Evolutionary conservation across 2,797 vertebrate species (phyloP).

Genomic region (Sparidentex hasta): DNA sequence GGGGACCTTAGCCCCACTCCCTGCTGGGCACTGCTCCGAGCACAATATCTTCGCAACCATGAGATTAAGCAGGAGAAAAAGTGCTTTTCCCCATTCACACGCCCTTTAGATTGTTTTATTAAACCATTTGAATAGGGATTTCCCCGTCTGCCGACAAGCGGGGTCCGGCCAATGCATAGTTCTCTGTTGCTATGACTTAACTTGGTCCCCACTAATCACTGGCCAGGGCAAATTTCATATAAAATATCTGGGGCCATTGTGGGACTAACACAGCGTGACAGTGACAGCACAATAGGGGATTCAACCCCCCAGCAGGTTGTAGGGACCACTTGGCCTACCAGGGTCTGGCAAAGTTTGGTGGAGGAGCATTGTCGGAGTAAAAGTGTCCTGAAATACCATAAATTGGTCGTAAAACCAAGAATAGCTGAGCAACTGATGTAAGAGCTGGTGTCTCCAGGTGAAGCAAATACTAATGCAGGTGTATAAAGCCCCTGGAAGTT

Average conservation of each 20-base stretch:
- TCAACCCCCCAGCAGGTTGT: constrained; percentile 97
- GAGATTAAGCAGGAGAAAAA: constrained; percentile 99
- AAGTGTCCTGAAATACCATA: constrained; percentile 71
- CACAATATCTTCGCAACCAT: constrained; percentile 97
- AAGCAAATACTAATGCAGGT: constrained; percentile 34
- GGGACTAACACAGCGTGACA: constrained; percentile 95
- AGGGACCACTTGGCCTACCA: constrained; percentile 92
- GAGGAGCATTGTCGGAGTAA: constrained; percentile 82
- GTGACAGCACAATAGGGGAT: constrained; percentile 96
- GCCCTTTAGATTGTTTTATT: constrained; percentile 99
- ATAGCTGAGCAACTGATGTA: constrained; percentile 50
- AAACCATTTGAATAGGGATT: constrained; percentile 98
- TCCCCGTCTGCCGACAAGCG: constrained; percentile 94
- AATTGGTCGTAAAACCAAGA: constrained; percentile 71
- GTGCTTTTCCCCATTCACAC: constrained; percentile 99
- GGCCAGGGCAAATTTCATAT: constrained; percentile 99
- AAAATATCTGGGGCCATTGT: constrained; percentile 98
- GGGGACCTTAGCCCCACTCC: constrained; percentile 93
- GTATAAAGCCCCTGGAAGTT: background rate
- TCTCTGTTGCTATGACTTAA: constrained; percentile 99
- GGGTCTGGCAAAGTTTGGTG: constrained; percentile 83
- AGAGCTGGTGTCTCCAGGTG: constrained; percentile 52
- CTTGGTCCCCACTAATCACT: constrained; percentile 98
- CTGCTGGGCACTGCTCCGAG: constrained; percentile 91
- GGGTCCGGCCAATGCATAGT: constrained; percentile 95